Evolutionary conservation across 2,797 vertebrate genomes (phyloP).

Genomic region (Adelosebastes latens): DNA sequence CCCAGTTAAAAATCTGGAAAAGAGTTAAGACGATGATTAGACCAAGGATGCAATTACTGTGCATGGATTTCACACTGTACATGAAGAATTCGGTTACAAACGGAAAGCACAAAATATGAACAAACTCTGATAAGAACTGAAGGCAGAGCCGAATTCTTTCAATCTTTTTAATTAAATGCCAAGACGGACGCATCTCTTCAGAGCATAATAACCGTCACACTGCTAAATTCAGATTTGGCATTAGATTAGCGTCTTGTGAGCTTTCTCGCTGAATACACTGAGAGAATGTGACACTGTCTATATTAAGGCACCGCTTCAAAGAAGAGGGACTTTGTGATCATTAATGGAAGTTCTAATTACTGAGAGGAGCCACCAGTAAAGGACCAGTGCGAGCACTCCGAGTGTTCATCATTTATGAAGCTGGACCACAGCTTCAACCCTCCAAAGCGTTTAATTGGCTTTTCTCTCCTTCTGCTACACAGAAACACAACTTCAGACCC

Average conservation of each 20-base stretch:
- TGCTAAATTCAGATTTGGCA: conserved; percentile 71
- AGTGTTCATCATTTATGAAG: conserved; percentile 77
- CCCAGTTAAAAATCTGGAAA: conserved; percentile 8
- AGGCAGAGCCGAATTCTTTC: conserved; percentile 40
- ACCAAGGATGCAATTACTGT: conserved; percentile 13
- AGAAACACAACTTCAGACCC: conserved; percentile 45
- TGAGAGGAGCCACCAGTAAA: conserved; percentile 68
- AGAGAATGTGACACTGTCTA: conserved; percentile 78
- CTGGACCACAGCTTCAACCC: conserved; percentile 62
- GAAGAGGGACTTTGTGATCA: conserved; percentile 75
- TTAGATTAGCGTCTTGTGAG: conserved; percentile 72
- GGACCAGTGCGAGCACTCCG: conserved; percentile 45
- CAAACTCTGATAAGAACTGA: conserved; percentile 33
- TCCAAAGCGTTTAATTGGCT: conserved; percentile 76
- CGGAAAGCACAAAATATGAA: conserved; percentile 35
- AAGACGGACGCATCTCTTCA: conserved; percentile 50
- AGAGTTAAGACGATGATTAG: conserved; percentile 18
- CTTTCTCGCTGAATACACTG: conserved; percentile 68
- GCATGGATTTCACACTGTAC: conserved; percentile 21
- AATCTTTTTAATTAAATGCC: conserved; percentile 69
- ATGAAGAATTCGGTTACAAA: conserved; percentile 25
- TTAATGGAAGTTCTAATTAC: conserved; percentile 81
- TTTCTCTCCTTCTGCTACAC: conserved; percentile 59
- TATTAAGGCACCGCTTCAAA: conserved; percentile 79
- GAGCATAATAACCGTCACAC: conserved; percentile 60